Evolutionary conservation across 2,797 vertebrate species (phyloP), one percentile per base, ranked within the genome.

Genomic region (Lerista edwardsae): DNA sequence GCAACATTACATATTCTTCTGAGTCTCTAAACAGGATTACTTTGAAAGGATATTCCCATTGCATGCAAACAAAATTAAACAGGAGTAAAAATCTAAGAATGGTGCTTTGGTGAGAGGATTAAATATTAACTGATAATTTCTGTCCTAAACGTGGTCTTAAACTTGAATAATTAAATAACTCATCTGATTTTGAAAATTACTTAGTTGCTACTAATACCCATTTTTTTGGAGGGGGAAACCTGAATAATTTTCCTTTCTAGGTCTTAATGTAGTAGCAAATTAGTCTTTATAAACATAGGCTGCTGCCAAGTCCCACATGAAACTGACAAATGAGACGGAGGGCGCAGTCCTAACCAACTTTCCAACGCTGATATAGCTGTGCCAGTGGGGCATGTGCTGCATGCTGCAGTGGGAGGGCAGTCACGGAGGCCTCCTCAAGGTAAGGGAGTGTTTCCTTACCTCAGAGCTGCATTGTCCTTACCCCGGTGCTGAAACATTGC

Each of bases 21-120:
- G 12, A 88, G 92, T 84, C 79, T 84, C 72, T 85, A 78, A 84
- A 87, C 8, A 65, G 4, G 67, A 21, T 87, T 84, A 87, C 79
- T 82, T 86, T 87, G 65, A 57, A 67, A 86, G 67, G 4, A 87
- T 91, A 76, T 55, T 62, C 27, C 55, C 55, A 69, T 36, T 57
- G 55, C 75, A 90, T 51, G 83, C 81, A 84, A 88, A 86, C 61
- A 86, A 68, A n/a, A 75, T 65, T 51, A 82, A 44, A 64, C 41
- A 73, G 62, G 57, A 74, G 19, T 64, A 62, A 61, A 82, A 73
- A 82, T 31, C 29, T 51, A 59, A 81, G 23, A 55, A 3, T 68
- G 84, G 73, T 65, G 11, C 57, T 72, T 55, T 29, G 36, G 2
- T 73, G 4, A n/a, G 15, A 69, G 41, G 75, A 0, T 31, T 86